A percentile compares a stretch with the other conserved stretches of the same genome.
Evolutionary conservation across 2,797 vertebrate genomes (phyloP).

Genomic region (Staurois parvus): DNA sequence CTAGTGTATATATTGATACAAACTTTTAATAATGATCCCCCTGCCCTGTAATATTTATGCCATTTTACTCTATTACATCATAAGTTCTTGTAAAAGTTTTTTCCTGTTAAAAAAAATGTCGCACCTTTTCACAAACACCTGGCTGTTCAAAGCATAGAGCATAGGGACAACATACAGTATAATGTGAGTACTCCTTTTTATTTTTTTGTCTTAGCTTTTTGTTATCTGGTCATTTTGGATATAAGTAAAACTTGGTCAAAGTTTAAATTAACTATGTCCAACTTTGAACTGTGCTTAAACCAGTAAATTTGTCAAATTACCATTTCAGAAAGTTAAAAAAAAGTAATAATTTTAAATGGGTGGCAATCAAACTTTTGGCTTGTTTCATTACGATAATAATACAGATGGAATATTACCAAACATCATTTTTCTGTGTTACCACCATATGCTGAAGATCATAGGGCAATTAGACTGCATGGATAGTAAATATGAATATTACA

Average conservation of each 20-base stretch:
- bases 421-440: conserved; percentile 12
- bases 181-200: too few relatives aligned
- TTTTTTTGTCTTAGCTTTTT: too few relatives aligned
- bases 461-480: conserved; percentile 37
- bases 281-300: neutral
- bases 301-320: neutral
- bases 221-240: too few relatives aligned
- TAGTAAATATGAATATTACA: conserved; percentile 51
- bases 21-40: too few relatives aligned
- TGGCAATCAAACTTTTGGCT: conserved; percentile 25
- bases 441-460: conserved; percentile 47
- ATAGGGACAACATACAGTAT: too few relatives aligned
- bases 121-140: too few relatives aligned
- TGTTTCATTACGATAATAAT: conserved; percentile 12
- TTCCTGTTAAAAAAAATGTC: too few relatives aligned
- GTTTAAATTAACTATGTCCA: neutral
- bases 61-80: too few relatives aligned
- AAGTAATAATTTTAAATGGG: conserved; percentile 8
- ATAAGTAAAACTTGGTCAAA: neutral
- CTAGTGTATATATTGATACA: too few relatives aligned
- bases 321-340: neutral
- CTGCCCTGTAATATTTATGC: too few relatives aligned
- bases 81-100: too few relatives aligned
- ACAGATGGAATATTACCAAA: conserved; percentile 29
- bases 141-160: too few relatives aligned